Percentiles rank a stretch among this genome's conserved stretches.
phyloP scores from a whole-genome alignment of 2,113 vertebrate species.

The Stomatorhinus ivindoensis region DNA sequence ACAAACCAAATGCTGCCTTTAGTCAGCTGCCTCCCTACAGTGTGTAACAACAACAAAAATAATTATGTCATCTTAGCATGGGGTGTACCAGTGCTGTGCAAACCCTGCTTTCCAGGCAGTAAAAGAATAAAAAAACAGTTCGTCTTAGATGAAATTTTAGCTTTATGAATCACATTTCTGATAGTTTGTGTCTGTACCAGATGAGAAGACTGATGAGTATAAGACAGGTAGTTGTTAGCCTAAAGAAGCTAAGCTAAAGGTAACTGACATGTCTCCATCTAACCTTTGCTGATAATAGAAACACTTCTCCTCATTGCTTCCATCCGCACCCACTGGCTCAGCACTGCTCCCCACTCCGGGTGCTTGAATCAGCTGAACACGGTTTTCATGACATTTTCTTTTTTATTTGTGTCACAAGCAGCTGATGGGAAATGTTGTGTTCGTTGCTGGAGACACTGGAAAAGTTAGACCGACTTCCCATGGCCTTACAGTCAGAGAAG shows the following conservation, averaged over 20 bases:
- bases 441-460: not conserved
- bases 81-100: not conserved
- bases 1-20: not conserved
- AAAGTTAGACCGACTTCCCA: constrained; percentile 35
- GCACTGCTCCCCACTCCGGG: not conserved
- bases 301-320: not conserved
- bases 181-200: not conserved
- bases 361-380: constrained; percentile 4
- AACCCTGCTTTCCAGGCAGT: not conserved
- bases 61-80: not conserved
- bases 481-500: not conserved
- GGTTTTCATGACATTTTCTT: not conserved
- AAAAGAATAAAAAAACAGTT: not conserved
- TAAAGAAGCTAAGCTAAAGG: not conserved
- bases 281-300: not conserved
- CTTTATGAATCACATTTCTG: not conserved
- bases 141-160: not conserved
- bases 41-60: not conserved
- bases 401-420: constrained; percentile 1
- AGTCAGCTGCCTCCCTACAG: not conserved
- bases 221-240: not conserved
- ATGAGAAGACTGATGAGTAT: not conserved
- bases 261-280: not conserved
- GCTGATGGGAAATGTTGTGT: not conserved
- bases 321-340: not conserved